Base-by-base conservation (phyloP, 2,113 vertebrate genomes). In the Phylloscopus whistleri region DNA sequence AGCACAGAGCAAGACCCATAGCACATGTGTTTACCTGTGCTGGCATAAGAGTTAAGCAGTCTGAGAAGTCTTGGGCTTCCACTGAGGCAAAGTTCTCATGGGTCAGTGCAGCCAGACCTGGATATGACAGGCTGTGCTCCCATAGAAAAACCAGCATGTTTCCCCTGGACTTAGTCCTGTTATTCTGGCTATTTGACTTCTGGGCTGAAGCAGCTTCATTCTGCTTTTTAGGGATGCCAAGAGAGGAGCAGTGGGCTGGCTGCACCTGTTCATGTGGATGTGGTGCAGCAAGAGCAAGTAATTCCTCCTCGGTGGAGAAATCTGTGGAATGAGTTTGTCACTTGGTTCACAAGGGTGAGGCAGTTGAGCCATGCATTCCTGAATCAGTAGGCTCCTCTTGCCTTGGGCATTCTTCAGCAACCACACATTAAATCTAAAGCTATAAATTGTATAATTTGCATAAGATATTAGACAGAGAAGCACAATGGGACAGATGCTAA, bases 381-480 rank as follows among this genome's bases (percentile, higher is more conserved):
- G 64, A 84, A 91, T 77, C 83, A 66, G 73, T 88, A 80, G 74
- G 63, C 90, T 93, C 41, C 48, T 93, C 79, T 88, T 87, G 80
- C 88, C 88, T 78, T 35, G 56, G 4, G 93, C 15, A 0, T 84
- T 77, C 79, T 89, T 75, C 48, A 4, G 89, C 93, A 93, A 92
- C 76, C 33, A 0, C 74, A 81, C 81, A 63, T 91, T 94, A 89
- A 85, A 83, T 95, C 68, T 82, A 82, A 91, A 93, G 77, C 86
- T 95, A 87, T 94, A 94, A 96, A 95, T 97, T 87, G 72, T 90
- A 19, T 93, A 64, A 94, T 96, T 96, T 96, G 79, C 95, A 76
- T 96, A 82, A 90, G 83, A 69, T 84, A 87, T 94, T 91, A 95
- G 92, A 68, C 79, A 87, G 84, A 88, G 84, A 52, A 89, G 67